phyloP scores from a whole-genome alignment of 2,888 invertebrate genomes.

The Metopia argyrocephala region DNA sequence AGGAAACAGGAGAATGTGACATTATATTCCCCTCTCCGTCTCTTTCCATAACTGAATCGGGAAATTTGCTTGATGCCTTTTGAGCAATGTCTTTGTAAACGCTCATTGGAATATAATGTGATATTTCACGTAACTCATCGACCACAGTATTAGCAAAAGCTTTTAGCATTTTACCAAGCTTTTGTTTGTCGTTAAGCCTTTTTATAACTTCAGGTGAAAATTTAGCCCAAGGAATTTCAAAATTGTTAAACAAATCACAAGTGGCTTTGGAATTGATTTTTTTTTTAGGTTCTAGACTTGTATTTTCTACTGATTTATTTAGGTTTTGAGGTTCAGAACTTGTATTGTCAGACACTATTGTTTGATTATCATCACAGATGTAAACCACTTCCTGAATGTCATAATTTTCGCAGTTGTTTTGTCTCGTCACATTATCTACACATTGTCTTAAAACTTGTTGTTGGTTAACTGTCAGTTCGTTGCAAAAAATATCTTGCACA shows the following conservation, averaged over 20 bases:
- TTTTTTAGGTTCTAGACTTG: too few relatives aligned
- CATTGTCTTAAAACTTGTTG: too few relatives aligned
- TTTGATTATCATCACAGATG: too few relatives aligned
- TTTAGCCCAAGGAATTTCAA: too few relatives aligned
- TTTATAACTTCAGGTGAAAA: slow-evolving; percentile 10
- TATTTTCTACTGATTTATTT: too few relatives aligned
- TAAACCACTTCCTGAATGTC: too few relatives aligned
- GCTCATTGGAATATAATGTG: slow-evolving; percentile 2
- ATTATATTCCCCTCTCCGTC: slow-evolving; percentile 39
- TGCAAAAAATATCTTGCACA: too few relatives aligned
- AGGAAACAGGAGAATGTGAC: slow-evolving; percentile 9
- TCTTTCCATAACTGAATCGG: slow-evolving; percentile 41
- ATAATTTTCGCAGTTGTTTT: too few relatives aligned
- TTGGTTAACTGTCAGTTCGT: too few relatives aligned
- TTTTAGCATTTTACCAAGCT: neutral
- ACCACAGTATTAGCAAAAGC: neutral
- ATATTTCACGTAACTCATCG: slow-evolving; percentile 7
- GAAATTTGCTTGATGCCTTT: slow-evolving; percentile 16
- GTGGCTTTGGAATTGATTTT: slow-evolving; percentile 12
- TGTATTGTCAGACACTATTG: too few relatives aligned
- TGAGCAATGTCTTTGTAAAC: slow-evolving; percentile 25
- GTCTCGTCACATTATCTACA: too few relatives aligned
- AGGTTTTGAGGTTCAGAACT: neutral
- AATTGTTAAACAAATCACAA: slow-evolving; percentile 14
- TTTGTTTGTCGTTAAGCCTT: neutral